These are phyloP conservation scores for Aphyosemion australe DNA, from an alignment of 2,113 vertebrate species.

Conservation along the genomic window DNA sequence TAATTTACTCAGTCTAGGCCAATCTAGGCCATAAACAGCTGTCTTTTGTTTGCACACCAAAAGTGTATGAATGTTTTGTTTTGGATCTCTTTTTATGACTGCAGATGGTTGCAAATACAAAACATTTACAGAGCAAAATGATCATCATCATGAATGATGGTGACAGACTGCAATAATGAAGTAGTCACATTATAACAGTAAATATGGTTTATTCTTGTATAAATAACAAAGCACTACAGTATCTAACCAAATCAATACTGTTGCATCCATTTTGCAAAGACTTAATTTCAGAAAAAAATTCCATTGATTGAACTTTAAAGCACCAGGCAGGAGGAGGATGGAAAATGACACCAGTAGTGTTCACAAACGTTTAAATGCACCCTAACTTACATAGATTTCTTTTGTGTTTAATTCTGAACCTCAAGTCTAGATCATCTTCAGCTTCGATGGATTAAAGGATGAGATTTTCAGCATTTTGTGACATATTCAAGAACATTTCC, in stretches of 20 bases:
- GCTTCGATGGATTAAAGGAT: neutral
- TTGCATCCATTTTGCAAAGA: slow-evolving; percentile 4
- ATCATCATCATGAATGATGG: neutral
- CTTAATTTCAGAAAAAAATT: slow-evolving; percentile 2
- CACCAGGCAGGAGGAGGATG: slow-evolving; percentile 35
- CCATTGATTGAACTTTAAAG: slow-evolving; percentile 43
- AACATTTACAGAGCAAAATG: neutral
- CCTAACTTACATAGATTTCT: slow-evolving; percentile 6
- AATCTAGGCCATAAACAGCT: no score
- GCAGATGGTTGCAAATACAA: neutral
- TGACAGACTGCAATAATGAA: neutral
- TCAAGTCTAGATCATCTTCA: neutral
- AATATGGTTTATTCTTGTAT: slow-evolving; percentile 41
- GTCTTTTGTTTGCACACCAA: no score
- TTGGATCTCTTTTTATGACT: no score
- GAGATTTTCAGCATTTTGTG: neutral
- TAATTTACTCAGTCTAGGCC: no score
- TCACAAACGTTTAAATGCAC: slow-evolving; percentile 7
- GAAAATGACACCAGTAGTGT: slow-evolving; percentile 9
- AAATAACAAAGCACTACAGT: slow-evolving; percentile 27
- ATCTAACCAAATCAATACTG: slow-evolving; percentile 26
- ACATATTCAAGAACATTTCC: neutral
- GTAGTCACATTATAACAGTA: neutral
- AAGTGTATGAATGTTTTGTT: no score
- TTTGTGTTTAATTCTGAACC: neutral